Percentiles rank a stretch among this genome's conserved stretches.
Conservation (phyloP, 2,888 invertebrate species). For the Rhagophthalmus giganteus region DNA sequence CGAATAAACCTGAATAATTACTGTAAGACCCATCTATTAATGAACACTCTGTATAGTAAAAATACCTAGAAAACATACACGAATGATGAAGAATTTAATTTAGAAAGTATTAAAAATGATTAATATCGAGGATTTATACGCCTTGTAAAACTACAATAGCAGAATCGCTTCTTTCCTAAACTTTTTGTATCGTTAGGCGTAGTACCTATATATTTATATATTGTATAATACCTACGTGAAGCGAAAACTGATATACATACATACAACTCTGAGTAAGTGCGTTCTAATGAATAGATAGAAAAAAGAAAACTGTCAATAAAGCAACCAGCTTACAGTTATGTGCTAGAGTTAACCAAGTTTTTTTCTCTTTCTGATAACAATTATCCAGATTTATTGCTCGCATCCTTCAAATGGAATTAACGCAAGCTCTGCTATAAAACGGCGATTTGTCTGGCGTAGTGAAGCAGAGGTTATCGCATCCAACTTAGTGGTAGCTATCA, state of each 20-base stretch:
- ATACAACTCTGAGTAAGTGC: not conserved
- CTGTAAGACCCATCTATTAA: too few species aligned
- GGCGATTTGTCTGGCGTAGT: conserved; percentile 48
- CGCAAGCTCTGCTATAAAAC: conserved; percentile 50
- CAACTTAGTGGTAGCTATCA: conserved; percentile 44
- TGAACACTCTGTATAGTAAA: too few species aligned
- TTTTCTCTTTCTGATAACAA: conserved; percentile 51
- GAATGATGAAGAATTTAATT: too few species aligned
- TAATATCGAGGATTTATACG: too few species aligned
- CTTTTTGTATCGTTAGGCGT: too few species aligned
- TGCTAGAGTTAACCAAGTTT: conserved; percentile 33
- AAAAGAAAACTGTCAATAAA: conserved; percentile 24
- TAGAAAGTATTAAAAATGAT: too few species aligned
- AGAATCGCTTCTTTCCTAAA: too few species aligned
- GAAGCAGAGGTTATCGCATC: conserved; percentile 34
- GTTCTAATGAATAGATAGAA: conserved; percentile 16
- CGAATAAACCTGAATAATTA: too few species aligned
- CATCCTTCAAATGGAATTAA: conserved; percentile 54
- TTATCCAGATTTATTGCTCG: conserved; percentile 52
- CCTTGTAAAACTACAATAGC: too few species aligned
- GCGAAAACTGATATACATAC: not conserved
- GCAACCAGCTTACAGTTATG: conserved; percentile 24
- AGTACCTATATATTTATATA: too few species aligned
- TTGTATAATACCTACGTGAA: too few species aligned
- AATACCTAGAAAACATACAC: too few species aligned